phyloP scores from a whole-genome alignment of 2,113 vertebrate species.

The Grammomys dolichurus region DNA sequence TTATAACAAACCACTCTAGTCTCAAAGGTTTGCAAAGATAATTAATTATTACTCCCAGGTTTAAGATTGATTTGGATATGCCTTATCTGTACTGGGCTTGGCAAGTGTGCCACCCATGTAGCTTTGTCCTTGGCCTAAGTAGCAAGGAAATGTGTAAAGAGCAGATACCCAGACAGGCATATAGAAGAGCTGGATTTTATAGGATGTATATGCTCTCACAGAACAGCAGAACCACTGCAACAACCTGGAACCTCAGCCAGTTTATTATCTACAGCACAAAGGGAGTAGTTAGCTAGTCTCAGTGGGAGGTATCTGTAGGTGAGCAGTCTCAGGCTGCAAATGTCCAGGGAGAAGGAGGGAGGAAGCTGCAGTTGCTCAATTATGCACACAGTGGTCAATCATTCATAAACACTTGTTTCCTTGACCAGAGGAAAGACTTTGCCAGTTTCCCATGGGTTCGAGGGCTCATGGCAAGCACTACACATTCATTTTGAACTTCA shows the following conservation, averaged over 20 bases:
- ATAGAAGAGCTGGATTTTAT: background rate
- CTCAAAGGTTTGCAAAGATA: background rate
- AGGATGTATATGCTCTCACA: background rate
- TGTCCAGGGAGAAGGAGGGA: background rate
- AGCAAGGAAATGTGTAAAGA: background rate
- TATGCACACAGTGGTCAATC: background rate
- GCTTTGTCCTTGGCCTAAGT: background rate
- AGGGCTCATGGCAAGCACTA: background rate
- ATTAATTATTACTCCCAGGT: background rate
- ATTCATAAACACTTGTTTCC: background rate
- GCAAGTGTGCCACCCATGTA: background rate
- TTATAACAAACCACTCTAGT: background rate
- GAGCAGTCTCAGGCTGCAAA: background rate
- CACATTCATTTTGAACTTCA: background rate
- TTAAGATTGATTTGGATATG: constrained; percentile 2
- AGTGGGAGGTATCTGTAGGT: background rate
- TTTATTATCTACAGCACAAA: background rate
- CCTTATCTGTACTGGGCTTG: background rate
- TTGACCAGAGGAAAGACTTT: too few species aligned
- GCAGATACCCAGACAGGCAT: background rate
- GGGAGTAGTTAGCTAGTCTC: background rate
- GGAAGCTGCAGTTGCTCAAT: background rate
- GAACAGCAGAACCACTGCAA: background rate
- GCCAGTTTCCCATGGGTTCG: too few species aligned
- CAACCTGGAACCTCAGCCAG: fast-evolving